A percentile compares a stretch with the other conserved stretches of the same genome.
Evolutionary conservation across 2,888 invertebrate genomes (phyloP).

Genomic region (Heliconius charithonia): DNA sequence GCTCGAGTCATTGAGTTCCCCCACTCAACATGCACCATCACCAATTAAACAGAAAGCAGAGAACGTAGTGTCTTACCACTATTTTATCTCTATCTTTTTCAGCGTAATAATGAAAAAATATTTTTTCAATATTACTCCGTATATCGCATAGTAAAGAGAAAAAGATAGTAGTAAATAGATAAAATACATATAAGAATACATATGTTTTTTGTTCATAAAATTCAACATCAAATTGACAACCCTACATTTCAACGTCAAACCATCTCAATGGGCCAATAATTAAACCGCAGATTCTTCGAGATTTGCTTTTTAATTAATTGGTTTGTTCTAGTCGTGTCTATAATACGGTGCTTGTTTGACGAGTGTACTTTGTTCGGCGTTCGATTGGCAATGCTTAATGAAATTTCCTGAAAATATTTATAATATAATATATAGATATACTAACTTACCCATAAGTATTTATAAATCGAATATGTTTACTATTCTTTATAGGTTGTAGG

Average conservation of each 20-base stretch:
- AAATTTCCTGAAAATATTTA: slow-evolving; percentile 19
- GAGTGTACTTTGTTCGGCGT: slow-evolving; percentile 33
- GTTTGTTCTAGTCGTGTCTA: slow-evolving; percentile 64
- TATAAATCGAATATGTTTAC: neutral
- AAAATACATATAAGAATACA: too few relatives aligned
- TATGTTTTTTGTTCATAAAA: too few relatives aligned
- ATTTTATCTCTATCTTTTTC: too few relatives aligned
- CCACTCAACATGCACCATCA: too few relatives aligned
- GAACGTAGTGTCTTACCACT: too few relatives aligned
- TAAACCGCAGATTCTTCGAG: slow-evolving; percentile 72
- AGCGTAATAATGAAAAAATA: too few relatives aligned
- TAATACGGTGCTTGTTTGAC: slow-evolving; percentile 35
- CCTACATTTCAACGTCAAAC: slow-evolving; percentile 63
- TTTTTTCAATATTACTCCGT: too few relatives aligned
- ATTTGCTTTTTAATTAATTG: slow-evolving; percentile 75
- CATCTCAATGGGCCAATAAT: slow-evolving; percentile 78
- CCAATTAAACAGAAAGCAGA: too few relatives aligned
- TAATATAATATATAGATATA: neutral
- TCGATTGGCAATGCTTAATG: slow-evolving; percentile 23
- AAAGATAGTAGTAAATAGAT: too few relatives aligned
- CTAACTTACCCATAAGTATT: neutral
- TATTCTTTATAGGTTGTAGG: too few relatives aligned
- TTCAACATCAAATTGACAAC: slow-evolving; percentile 52
- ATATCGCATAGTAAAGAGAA: too few relatives aligned
- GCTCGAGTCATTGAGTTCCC: too few relatives aligned